These are phyloP conservation scores for Eupithecia pulchellata DNA, from an alignment of 2,888 invertebrate genomes.

Conservation along the genomic window DNA sequence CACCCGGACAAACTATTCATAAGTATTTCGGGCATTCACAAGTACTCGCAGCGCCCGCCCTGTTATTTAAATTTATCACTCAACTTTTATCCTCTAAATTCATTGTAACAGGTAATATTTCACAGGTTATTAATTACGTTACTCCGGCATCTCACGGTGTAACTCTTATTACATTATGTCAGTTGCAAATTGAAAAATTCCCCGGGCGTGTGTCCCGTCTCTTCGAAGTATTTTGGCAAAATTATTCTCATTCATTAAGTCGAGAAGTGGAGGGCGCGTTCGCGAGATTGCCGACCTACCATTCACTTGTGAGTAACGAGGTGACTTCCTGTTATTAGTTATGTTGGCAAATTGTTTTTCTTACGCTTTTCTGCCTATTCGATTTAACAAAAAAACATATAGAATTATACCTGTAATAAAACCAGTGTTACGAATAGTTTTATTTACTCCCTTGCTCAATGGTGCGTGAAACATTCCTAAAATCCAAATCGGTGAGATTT, in stretches of 20 bases:
- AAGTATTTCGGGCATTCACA: conserved; percentile 75
- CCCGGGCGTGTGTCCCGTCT: conserved; percentile 84
- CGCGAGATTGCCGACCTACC: conserved; percentile 81
- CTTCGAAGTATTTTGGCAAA: conserved; percentile 84
- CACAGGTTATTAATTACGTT: conserved; percentile 84
- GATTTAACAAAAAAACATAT: conserved; percentile 59
- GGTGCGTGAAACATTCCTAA: conserved; percentile 44
- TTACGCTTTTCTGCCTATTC: conserved; percentile 66
- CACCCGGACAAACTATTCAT: conserved; percentile 79
- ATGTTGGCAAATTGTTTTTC: conserved; percentile 81
- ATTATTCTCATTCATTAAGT: conserved; percentile 85
- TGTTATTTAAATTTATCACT: conserved; percentile 85
- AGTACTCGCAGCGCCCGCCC: conserved; percentile 60
- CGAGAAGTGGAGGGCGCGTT: conserved; percentile 78
- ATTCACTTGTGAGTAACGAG: conserved; percentile 83
- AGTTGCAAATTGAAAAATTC: conserved; percentile 86
- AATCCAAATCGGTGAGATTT: conserved; percentile 37
- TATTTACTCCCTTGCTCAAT: conserved; percentile 45
- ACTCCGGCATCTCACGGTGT: conserved; percentile 81
- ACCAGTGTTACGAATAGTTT: conserved; percentile 46
- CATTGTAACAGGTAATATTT: conserved; percentile 85
- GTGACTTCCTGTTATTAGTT: conserved; percentile 83
- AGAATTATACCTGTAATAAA: conserved; percentile 52
- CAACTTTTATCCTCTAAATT: conserved; percentile 85
- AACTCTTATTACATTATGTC: conserved; percentile 85